These are phyloP conservation scores for Drosophila watanabei DNA, from an alignment of 1,140 invertebrate species.

Conservation along the genomic window DNA sequence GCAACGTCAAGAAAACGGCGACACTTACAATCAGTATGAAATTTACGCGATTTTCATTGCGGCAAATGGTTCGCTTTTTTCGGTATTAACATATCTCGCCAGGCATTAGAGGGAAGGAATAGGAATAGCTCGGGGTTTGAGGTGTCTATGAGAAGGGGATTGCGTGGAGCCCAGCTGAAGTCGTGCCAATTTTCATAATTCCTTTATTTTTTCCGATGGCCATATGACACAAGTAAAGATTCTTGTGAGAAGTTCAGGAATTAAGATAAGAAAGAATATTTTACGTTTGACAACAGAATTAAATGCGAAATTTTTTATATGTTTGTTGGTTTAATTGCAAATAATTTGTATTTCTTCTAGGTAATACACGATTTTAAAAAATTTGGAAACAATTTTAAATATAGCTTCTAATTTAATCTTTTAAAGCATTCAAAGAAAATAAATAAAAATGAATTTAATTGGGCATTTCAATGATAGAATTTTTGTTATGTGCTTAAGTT, in stretches of 20 bases:
- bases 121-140: constrained; percentile 5
- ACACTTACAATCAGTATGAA: constrained; percentile 83
- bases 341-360: too few species aligned
- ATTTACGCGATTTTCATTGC: constrained; percentile 83
- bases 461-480: neutral
- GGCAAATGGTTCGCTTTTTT: constrained; percentile 82
- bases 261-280: neutral
- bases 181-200: constrained; percentile 75
- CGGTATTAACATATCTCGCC: constrained; percentile 79
- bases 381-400: too few species aligned
- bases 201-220: constrained; percentile 8
- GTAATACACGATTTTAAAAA: too few species aligned
- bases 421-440: neutral
- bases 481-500: neutral
- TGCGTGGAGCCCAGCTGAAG: constrained; percentile 44
- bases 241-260: neutral
- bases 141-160: constrained; percentile 1
- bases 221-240: constrained; percentile 7
- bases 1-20: constrained; percentile 75
- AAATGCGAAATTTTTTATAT: too few species aligned
- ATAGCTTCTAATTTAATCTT: too few species aligned
- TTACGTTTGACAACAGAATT: neutral
- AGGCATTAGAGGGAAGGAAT: constrained; percentile 17
- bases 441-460: neutral
- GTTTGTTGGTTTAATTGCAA: too few species aligned